Evolutionary conservation across 2,113 vertebrate genomes (phyloP), one percentile per base, ranked within the genome.

Genomic region (Copsychus sechellarum): DNA sequence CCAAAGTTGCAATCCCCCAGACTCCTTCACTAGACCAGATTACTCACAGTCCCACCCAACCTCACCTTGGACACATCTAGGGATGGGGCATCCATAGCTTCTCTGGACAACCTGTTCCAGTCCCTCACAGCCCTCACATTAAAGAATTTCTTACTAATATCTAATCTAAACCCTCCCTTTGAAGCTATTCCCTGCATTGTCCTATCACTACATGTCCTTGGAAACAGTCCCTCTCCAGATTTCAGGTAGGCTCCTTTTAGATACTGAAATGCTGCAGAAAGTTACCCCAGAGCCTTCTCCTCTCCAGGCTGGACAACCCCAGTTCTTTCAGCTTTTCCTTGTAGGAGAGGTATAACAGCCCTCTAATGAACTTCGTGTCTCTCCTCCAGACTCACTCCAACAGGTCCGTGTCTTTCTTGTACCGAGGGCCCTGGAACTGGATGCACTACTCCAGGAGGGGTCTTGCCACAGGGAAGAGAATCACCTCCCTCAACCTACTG

Each of bases 131-230:
- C 20, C 24, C 29, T 25, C 11, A n/a, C 11, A 67, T 7, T 20
- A 45, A 74, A 60, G 7, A 38, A 81, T 47, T 74, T 74, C 51
- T 67, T 67, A 38, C 14, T 53, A 48, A 19, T 31, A 82, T 23
- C 34, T 34, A 69, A 76, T 15, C n/a, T 61, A 26, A 82, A 48
- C 11, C 29, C 45, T 34, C 40, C 9, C 8, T 61, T 26, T 54
- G n/a, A 76, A 76, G 62, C 14, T 18, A 34, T 61, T 61, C 9
- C 9, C 40, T 20, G 11, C 0, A 0, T 2, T 54, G 11, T 13
- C 25, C 11, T 47, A 40, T 31, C 31, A 48, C 25, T 40, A 19
- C 4, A 6, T 13, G 5, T 25, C 29, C 25, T 82, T 31, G 9
- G 21, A 61, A 74, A 76, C 5, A 40, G 47, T 10, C 45, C 38